Evolutionary conservation across 2,888 invertebrate species (phyloP), one percentile per base, ranked within the genome.

Genomic region (Drosophila tripunctata): DNA sequence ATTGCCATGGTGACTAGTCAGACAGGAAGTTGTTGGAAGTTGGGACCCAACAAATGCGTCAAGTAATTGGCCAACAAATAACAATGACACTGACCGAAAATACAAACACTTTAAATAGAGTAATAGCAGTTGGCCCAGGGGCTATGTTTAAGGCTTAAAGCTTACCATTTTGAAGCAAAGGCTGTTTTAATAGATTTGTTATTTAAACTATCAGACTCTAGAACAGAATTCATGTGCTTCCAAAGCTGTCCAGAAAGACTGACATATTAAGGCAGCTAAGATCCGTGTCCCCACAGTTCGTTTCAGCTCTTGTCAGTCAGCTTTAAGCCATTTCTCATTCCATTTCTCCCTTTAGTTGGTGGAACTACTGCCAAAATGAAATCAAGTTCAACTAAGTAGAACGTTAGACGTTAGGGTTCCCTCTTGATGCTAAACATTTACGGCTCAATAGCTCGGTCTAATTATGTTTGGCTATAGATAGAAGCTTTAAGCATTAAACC

Each of bases 391-490:
- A 69, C 66, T 69, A 64, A 79, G 50, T 67, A 55, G 64, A 78
- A 67, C 68, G 44, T 52, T 31, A 41, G 57, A 15, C 44, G 36
- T 36, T 40, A 24, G 35, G 27, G 31, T 21, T 27, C 35, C 19
- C 45, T 33, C 27, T 38, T 48, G 45, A 48, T 62, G 68, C 56
- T 51, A 40, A 58, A 62, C 65, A 67, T 87, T 77, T 65, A 75
- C 88, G 74, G 75, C 74, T 86, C 64, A 87, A 68, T 87, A 71
- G 65, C 40, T 56, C 47, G 65, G n/a, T 65, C 86, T 83, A 87
- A 83, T 83, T 83, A 87, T 72, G 62, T 79, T 67, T 38, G 55
- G 48, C 35, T 56, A 35, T 50, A 40, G 65, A 38, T 27, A 21
- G 33, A 35, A 52, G 57, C 55, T 56, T 27, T 31, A 45, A 12